These are phyloP conservation scores for Tetramorium bicarinatum DNA, from an alignment of 2,888 invertebrate genomes.

Conservation along the genomic window DNA sequence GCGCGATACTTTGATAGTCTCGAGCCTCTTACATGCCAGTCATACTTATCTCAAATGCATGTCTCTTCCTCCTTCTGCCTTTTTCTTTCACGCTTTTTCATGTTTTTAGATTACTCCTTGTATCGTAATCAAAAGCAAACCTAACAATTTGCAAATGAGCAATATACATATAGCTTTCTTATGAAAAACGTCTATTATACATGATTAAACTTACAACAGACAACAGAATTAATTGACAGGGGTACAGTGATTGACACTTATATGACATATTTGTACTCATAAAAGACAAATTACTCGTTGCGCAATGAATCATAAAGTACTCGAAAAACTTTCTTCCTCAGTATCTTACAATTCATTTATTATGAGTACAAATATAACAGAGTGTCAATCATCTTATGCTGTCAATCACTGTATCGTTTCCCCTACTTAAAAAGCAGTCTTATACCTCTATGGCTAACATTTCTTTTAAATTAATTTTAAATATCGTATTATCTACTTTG, in stretches of 20 bases:
- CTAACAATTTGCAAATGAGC: neutral
- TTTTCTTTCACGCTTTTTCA: neutral
- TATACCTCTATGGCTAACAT: neutral
- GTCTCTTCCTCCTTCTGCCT: neutral
- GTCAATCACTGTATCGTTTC: too few relatives aligned
- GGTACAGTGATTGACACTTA: too few relatives aligned
- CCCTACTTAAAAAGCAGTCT: neutral
- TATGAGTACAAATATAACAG: too few relatives aligned
- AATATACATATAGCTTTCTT: neutral
- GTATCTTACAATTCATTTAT: too few relatives aligned
- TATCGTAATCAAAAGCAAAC: conserved; percentile 1
- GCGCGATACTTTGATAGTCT: conserved; percentile 14
- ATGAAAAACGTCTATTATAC: neutral
- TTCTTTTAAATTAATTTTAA: conserved; percentile 5
- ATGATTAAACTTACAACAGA: neutral
- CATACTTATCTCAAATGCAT: conserved; percentile 18
- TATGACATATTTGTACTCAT: too few relatives aligned
- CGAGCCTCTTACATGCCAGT: conserved; percentile 19
- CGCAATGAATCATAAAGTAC: too few relatives aligned
- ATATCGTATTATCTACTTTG: conserved; percentile 5
- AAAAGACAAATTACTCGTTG: too few relatives aligned
- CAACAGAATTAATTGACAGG: too few relatives aligned
- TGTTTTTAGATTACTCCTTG: neutral
- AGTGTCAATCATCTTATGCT: too few relatives aligned
- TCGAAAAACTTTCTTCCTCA: too few relatives aligned